Conservation (phyloP, 2,888 invertebrate species). For the Ypsolopha scabrella region DNA sequence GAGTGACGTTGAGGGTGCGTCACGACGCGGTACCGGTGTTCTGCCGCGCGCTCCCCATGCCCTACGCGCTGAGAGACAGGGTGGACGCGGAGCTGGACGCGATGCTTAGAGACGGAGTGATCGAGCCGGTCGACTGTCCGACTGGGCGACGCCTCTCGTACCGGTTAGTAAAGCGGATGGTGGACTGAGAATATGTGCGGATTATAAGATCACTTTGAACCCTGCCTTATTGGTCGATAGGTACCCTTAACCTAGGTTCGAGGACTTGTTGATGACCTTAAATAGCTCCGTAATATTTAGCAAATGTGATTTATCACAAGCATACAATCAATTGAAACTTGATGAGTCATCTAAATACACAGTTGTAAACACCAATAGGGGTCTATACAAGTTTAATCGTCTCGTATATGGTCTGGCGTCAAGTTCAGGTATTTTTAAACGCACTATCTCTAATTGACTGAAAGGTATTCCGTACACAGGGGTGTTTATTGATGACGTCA, state of each 20-base stretch:
- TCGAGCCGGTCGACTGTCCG: conserved; percentile 11
- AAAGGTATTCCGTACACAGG: conserved; percentile 8
- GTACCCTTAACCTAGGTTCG: conserved; percentile 8
- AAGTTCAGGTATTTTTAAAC: no score
- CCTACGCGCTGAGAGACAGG: no score
- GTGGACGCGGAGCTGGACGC: background rate
- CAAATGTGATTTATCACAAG: background rate
- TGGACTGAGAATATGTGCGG: conserved; percentile 5
- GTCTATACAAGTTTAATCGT: background rate
- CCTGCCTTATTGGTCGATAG: conserved; percentile 8
- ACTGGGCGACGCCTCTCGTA: conserved; percentile 14
- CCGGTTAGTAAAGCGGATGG: conserved; percentile 10
- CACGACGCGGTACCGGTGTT: no score
- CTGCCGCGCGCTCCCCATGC: no score
- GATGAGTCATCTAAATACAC: background rate
- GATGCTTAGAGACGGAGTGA: conserved; percentile 9
- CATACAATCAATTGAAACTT: background rate
- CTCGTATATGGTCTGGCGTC: background rate
- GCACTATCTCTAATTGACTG: no score
- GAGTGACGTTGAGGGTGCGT: no score
- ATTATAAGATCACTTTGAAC: conserved; percentile 7
- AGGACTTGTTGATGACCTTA: background rate
- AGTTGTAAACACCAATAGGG: background rate
- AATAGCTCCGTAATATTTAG: background rate
- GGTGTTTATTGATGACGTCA: conserved; percentile 12